Evolutionary conservation across 64 coral and sea anemone genomes (phyloP).

Genomic region (Acropora tenuis): DNA sequence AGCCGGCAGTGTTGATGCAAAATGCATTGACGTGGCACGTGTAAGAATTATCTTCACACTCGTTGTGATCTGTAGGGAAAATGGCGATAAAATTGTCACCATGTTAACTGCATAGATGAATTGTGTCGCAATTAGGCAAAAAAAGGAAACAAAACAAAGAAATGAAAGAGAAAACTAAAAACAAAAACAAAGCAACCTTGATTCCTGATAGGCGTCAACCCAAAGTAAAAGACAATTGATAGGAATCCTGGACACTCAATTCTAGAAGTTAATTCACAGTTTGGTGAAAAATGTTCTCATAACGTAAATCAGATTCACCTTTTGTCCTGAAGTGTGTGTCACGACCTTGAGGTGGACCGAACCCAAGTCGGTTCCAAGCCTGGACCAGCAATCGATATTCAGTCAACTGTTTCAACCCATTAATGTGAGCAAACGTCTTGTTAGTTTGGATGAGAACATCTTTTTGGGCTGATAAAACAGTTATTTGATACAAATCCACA

Average conservation of each 20-base stretch:
- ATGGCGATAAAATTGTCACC: background rate
- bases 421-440: conserved; percentile 34
- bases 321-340: conserved; percentile 39
- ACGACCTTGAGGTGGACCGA: conserved; percentile 26
- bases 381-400: conserved; percentile 36
- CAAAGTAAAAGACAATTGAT: too few relatives aligned
- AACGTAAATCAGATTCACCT: background rate
- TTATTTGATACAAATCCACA: conserved; percentile 35
- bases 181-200: too few relatives aligned
- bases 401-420: conserved; percentile 49
- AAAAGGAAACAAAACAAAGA: too few relatives aligned
- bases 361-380: conserved; percentile 22
- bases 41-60: conserved; percentile 18
- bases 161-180: background rate
- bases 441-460: background rate
- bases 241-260: too few relatives aligned
- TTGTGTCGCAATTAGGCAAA: too few relatives aligned
- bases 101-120: too few relatives aligned
- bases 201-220: too few relatives aligned
- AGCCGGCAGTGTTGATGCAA: conserved; percentile 43
- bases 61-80: background rate
- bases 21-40: conserved; percentile 51
- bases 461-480: background rate
- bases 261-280: too few relatives aligned
- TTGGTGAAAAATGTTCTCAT: background rate